These are phyloP conservation scores for Acropora tenuis DNA, from an alignment of 64 coral and sea anemone genomes.

Conservation along the genomic window DNA sequence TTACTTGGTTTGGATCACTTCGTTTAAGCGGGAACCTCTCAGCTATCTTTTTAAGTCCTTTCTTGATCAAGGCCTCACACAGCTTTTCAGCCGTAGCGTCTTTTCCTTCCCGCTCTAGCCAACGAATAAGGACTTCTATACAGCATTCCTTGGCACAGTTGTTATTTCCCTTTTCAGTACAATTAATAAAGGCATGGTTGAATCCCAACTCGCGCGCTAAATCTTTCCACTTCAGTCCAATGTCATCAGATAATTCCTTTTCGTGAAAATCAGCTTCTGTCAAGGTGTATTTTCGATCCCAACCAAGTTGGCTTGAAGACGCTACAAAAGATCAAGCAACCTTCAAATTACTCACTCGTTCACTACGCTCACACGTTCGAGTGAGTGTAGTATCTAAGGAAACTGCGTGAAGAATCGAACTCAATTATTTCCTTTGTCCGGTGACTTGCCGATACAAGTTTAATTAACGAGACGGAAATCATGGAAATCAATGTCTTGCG, in stretches of 20 bases:
- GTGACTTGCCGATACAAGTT: too few relatives aligned
- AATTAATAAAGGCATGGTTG: not conserved
- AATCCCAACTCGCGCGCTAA: not conserved
- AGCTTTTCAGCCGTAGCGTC: conserved; percentile 11
- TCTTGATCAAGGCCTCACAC: not conserved
- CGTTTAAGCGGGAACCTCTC: too few relatives aligned
- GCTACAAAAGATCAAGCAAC: too few relatives aligned
- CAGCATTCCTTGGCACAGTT: conserved; percentile 6
- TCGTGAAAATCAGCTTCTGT: not conserved
- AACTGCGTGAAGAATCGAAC: too few relatives aligned
- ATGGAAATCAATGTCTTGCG: too few relatives aligned
- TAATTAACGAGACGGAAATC: too few relatives aligned
- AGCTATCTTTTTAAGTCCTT: not conserved
- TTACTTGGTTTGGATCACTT: too few relatives aligned
- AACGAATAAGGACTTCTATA: not conserved
- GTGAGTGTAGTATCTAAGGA: too few relatives aligned
- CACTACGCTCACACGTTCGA: too few relatives aligned
- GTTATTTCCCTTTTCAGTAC: not conserved
- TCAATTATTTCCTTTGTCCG: too few relatives aligned
- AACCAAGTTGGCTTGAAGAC: not conserved
- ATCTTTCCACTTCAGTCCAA: conserved; percentile 14
- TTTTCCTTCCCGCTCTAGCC: not conserved
- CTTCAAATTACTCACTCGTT: too few relatives aligned
- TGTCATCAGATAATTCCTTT: not conserved
- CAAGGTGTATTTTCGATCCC: not conserved